Percentiles rank a stretch among this genome's conserved stretches.
Evolutionary conservation across 1,140 invertebrate genomes (phyloP).

Genomic region (Tetramorium alpestre): DNA sequence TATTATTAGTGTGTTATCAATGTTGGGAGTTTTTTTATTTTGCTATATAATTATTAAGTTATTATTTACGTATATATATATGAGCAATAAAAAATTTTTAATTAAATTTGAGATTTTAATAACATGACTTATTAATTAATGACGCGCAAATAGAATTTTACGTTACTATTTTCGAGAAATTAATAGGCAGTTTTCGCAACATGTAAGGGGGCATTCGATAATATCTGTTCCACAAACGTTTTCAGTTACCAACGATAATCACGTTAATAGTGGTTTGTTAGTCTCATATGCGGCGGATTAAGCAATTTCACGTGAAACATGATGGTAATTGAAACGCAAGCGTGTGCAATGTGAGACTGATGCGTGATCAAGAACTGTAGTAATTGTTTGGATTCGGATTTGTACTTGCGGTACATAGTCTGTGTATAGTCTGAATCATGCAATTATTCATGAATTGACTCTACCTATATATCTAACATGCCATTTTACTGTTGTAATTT

Average conservation of each 20-base stretch:
- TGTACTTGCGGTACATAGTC: background rate
- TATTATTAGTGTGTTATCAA: background rate
- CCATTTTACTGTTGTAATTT: too few species aligned
- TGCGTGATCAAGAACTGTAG: background rate
- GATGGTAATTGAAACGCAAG: conserved; percentile 66
- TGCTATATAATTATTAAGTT: background rate
- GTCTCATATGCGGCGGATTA: conserved; percentile 16
- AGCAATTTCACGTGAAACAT: conserved; percentile 58
- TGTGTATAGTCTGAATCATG: background rate
- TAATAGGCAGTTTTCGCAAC: background rate
- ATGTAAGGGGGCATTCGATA: background rate
- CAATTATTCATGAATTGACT: conserved; percentile 32
- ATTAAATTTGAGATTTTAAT: background rate
- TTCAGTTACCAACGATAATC: conserved; percentile 29
- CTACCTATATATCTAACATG: background rate
- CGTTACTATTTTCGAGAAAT: background rate
- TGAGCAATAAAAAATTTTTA: background rate
- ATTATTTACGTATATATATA: background rate
- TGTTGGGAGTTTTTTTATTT: conserved; percentile 3
- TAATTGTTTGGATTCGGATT: background rate
- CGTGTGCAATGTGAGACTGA: conserved; percentile 31
- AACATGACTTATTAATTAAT: background rate
- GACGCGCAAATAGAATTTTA: background rate
- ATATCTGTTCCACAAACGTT: background rate
- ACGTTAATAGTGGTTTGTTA: conserved; percentile 41